These are phyloP conservation scores for Mythimna vitellina DNA, from an alignment of 2,888 invertebrate genomes.

Conservation along the genomic window DNA sequence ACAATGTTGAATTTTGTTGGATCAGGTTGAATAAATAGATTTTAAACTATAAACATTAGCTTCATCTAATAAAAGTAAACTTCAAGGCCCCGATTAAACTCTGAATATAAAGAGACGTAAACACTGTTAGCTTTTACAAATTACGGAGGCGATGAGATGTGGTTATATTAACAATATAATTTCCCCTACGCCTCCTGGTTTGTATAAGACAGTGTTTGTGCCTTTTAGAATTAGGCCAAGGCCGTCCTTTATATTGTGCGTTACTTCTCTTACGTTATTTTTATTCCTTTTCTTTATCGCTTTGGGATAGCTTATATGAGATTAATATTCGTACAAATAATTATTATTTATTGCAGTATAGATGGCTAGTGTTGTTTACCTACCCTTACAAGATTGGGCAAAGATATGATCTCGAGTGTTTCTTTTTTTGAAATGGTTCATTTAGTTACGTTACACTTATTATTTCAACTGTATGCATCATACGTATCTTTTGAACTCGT, in stretches of 20 bases:
- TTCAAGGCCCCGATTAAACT: constrained; percentile 21
- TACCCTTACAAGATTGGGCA: constrained; percentile 2
- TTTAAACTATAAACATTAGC: background rate
- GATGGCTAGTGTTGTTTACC: constrained; percentile 15
- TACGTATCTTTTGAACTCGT: constrained; percentile 5
- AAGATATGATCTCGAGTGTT: background rate
- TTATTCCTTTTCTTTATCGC: constrained; percentile 64
- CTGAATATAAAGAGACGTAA: constrained; percentile 19
- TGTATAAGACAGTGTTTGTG: constrained; percentile 62
- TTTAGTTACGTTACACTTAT: background rate
- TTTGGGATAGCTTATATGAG: constrained; percentile 49
- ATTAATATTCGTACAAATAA: constrained; percentile 55
- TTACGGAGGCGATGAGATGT: constrained; percentile 34
- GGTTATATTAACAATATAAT: constrained; percentile 58
- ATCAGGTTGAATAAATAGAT: background rate
- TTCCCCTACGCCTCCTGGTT: constrained; percentile 43
- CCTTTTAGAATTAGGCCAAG: constrained; percentile 55
- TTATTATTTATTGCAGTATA: constrained; percentile 43
- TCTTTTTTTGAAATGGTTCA: background rate
- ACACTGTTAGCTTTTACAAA: constrained; percentile 33
- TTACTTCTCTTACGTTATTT: constrained; percentile 56
- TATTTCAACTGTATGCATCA: background rate
- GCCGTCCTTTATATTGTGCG: constrained; percentile 37
- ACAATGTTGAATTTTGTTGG: background rate
- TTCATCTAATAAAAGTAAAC: constrained; percentile 9